These are phyloP conservation scores for Tubulanus polymorphus DNA, from an alignment of 2,888 invertebrate species.

Conservation along the genomic window DNA sequence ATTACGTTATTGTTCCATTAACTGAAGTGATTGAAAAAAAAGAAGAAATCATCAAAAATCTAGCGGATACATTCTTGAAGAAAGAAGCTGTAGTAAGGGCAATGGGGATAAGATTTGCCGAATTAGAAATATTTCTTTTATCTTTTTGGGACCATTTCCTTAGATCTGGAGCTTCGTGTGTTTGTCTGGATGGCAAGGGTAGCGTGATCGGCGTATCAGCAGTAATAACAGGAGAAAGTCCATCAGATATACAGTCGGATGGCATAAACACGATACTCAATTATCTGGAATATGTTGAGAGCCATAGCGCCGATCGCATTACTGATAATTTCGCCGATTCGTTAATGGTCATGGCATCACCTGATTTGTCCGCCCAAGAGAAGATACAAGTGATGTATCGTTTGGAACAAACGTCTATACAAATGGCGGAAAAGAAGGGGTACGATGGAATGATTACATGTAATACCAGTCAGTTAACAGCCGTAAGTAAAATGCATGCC, in stretches of 20 bases:
- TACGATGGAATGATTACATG: background rate
- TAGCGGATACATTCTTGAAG: background rate
- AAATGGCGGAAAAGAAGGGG: background rate
- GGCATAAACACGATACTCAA: background rate
- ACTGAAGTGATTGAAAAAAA: background rate
- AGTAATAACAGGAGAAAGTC: background rate
- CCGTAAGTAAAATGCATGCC: background rate
- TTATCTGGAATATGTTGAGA: background rate
- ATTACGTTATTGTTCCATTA: background rate
- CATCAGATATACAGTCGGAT: background rate
- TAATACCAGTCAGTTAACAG: background rate
- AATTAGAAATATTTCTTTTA: too few species aligned
- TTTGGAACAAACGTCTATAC: background rate
- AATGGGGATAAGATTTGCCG: background rate
- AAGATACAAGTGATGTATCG: background rate
- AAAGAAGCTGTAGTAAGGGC: background rate
- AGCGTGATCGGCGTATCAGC: background rate
- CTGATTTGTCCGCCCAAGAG: background rate
- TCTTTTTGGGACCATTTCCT: background rate
- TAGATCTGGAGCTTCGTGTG: background rate
- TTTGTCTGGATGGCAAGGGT: background rate
- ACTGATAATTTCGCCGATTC: background rate
- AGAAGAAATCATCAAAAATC: background rate
- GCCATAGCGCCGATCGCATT: background rate
- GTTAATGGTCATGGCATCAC: background rate